Percentiles rank a stretch among this genome's conserved stretches.
These are phyloP conservation scores for Sthenelais limicola DNA, from an alignment of 2,888 invertebrate genomes.

Conservation along the genomic window DNA sequence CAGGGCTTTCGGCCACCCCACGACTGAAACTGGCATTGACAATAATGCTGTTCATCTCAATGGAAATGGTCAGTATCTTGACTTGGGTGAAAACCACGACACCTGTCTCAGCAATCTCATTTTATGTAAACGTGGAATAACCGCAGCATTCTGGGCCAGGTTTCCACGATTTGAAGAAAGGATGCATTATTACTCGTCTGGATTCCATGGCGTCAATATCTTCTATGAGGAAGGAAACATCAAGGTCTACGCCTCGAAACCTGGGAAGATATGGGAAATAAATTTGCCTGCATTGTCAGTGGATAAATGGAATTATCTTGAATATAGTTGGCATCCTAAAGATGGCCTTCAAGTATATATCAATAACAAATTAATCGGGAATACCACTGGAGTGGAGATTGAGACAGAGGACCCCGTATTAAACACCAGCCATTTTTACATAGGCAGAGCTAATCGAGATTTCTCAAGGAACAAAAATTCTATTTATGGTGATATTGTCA, in stretches of 20 bases:
- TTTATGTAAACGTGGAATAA: conserved; percentile 63
- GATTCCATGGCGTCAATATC: conserved; percentile 51
- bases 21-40: conserved; percentile 59
- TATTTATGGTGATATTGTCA: conserved; percentile 43
- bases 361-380: conserved; percentile 47
- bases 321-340: conserved; percentile 66
- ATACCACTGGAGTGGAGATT: neutral
- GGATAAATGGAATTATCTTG: conserved; percentile 64
- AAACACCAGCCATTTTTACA: conserved; percentile 43
- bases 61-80: conserved; percentile 64
- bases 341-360: conserved; percentile 56
- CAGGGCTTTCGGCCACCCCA: conserved; percentile 54
- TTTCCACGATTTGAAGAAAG: conserved; percentile 61
- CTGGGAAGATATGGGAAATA: conserved; percentile 58
- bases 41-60: conserved; percentile 62
- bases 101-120: conserved; percentile 66
- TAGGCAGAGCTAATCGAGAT: conserved; percentile 50
- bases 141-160: conserved; percentile 65
- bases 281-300: conserved; percentile 52
- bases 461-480: conserved; percentile 21
- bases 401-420: neutral
- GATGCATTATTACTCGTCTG: conserved; percentile 56
- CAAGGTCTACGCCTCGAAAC: conserved; percentile 55
- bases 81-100: conserved; percentile 59
- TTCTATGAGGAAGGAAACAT: conserved; percentile 61